Percentiles rank a stretch among this genome's conserved stretches.
Evolutionary conservation across 2,888 invertebrate genomes (phyloP).

Genomic region (Clunio marinus): DNA sequence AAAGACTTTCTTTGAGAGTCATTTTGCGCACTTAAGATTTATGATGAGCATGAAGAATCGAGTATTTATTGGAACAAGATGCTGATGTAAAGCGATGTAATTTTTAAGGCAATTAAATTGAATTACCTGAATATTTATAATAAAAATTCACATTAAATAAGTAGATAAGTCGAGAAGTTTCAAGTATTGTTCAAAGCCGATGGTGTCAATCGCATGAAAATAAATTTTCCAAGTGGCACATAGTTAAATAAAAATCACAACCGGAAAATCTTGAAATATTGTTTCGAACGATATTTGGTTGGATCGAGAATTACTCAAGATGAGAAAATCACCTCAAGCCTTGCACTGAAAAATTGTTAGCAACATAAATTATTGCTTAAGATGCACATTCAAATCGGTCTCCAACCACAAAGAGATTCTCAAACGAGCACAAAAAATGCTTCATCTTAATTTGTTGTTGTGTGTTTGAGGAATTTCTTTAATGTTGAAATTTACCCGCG

Average conservation of each 20-base stretch:
- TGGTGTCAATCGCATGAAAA: no score
- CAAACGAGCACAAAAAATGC: background rate
- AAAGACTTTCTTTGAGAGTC: slow-evolving; percentile 13
- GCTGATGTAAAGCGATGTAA: slow-evolving; percentile 19
- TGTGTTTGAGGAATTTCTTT: slow-evolving; percentile 8
- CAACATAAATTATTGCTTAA: slow-evolving; percentile 33
- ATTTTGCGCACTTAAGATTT: background rate
- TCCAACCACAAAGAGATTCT: slow-evolving; percentile 8
- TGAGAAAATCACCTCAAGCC: slow-evolving; percentile 11
- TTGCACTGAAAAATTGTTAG: slow-evolving; percentile 26
- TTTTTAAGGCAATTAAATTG: slow-evolving; percentile 33
- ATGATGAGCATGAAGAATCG: slow-evolving; percentile 22
- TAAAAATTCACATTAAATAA: background rate
- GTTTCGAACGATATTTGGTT: no score
- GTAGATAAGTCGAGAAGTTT: no score
- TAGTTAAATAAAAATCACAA: no score
- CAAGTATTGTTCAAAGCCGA: no score
- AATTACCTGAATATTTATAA: slow-evolving; percentile 6
- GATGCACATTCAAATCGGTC: slow-evolving; percentile 23
- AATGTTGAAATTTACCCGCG: background rate
- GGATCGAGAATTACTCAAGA: no score
- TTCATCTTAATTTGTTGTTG: slow-evolving; percentile 24
- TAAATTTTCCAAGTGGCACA: no score
- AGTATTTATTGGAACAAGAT: slow-evolving; percentile 21
- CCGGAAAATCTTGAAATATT: no score